Conservation (phyloP, 2,113 vertebrate species). For the Phyllopteryx taeniolatus region DNA sequence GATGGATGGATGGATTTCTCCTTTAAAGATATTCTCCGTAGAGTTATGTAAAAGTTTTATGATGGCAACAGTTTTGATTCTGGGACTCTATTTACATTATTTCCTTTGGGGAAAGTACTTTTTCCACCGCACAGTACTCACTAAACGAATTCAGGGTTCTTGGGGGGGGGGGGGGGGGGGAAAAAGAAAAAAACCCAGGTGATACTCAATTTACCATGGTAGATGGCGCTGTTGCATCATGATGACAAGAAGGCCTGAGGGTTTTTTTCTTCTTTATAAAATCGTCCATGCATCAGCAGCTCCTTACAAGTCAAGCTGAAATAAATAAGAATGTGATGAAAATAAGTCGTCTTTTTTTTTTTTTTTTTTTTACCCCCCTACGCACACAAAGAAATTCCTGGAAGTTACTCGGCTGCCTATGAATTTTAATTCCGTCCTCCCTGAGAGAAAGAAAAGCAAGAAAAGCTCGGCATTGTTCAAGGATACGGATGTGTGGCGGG, state of each 20-base stretch:
- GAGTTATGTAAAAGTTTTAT: not conserved
- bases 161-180: too few relatives aligned
- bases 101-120: not conserved
- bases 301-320: slow-evolving; percentile 55
- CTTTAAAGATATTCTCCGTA: not conserved
- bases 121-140: not conserved
- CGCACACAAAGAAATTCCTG: slow-evolving; percentile 44
- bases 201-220: slow-evolving; percentile 24
- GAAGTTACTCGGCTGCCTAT: slow-evolving; percentile 58
- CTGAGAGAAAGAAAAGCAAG: slow-evolving; percentile 18
- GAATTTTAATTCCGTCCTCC: slow-evolving; percentile 69
- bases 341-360: slow-evolving; percentile 70
- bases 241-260: not conserved
- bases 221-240: slow-evolving; percentile 61
- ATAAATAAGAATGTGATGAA: slow-evolving; percentile 72
- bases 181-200: not conserved
- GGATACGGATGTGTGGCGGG: slow-evolving; percentile 50
- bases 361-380: slow-evolving; percentile 27
- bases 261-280: not conserved
- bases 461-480: slow-evolving; percentile 64
- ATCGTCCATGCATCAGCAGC: slow-evolving; percentile 1
- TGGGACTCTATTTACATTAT: not conserved
- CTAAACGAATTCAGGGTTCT: not conserved
- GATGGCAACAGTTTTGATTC: not conserved
- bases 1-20: not conserved